These are phyloP conservation scores for Helarctos malayanus DNA, from an alignment of 2,797 vertebrate genomes.

Conservation along the genomic window DNA sequence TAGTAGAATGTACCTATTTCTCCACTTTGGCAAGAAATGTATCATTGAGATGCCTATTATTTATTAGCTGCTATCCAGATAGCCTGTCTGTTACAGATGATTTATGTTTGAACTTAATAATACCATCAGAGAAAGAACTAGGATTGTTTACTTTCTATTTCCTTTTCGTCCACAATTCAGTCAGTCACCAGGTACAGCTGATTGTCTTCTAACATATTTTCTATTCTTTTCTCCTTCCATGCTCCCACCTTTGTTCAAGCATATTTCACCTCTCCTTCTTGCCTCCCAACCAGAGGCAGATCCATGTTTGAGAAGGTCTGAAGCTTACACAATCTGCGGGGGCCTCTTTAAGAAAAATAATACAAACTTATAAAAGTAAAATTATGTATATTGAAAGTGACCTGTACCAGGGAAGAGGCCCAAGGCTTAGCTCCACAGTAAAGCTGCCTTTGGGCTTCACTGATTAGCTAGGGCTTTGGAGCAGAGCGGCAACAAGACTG, in stretches of 20 bases:
- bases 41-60: neutral
- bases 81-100: neutral
- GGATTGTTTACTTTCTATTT: neutral
- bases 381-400: neutral
- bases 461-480: neutral
- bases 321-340: neutral
- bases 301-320: neutral
- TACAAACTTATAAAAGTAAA: neutral
- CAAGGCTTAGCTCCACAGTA: neutral
- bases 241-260: neutral
- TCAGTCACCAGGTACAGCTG: neutral
- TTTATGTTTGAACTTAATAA: constrained; percentile 56
- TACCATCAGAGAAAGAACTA: neutral
- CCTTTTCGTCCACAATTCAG: neutral
- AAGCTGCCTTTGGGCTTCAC: neutral
- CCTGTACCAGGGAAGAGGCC: neutral
- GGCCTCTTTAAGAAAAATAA: constrained; percentile 21
- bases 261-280: neutral
- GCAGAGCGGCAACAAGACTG: neutral
- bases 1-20: neutral
- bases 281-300: neutral
- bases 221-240: neutral
- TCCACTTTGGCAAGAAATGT: constrained; percentile 15
- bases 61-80: neutral
- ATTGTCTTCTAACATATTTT: neutral